Evolutionary conservation across 2,113 vertebrate species (phyloP), one percentile per base, ranked within the genome.

Genomic region (Cathartes aura): DNA sequence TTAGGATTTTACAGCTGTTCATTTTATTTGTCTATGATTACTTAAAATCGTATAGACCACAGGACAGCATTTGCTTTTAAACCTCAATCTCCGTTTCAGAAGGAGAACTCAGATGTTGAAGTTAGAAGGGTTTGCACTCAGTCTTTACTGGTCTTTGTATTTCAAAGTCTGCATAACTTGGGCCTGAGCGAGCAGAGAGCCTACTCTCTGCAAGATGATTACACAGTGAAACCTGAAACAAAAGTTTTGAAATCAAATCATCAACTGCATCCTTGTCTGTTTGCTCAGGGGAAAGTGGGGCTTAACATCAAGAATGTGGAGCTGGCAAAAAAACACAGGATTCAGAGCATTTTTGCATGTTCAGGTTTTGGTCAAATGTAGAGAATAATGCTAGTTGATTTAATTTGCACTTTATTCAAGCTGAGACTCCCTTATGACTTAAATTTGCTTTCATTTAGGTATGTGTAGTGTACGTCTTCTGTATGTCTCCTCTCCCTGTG

Each of bases 401-500:
- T 89, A 56, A 87, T 79, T 79, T 68, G 18, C 15, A 70, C 16
- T 85, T 90, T 80, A 30, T 82, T 70, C 42, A 38, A 76, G 17
- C 21, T 45, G 23, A 85, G 36, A 66, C 14, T 62, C 34, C 40
- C 7, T 87, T 73, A 38, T 2, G 6, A 30, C 14, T 83, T 86
- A 90, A 75, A 80, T 88, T 90, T 81, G 6, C 38, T 78, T 90
- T 79, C 34, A 38, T 92, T 90, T 83, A 67, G 16, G 38, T 43
- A 30, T n/a, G 19, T 22, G 7, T 27, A 40, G 32, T 50, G 55
- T 30, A 38, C 0, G 0, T 36, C 21, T 18, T 34, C 30, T 45
- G 43, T 5, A 32, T 1, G 3, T 18, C 16, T 59, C 26, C 30
- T 70, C 5, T 89, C 6, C 22, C 30, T 19, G 14, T 75, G 34